Evolutionary conservation across 2,797 vertebrate species (phyloP).

Genomic region (Urocyon cinereoargenteus): DNA sequence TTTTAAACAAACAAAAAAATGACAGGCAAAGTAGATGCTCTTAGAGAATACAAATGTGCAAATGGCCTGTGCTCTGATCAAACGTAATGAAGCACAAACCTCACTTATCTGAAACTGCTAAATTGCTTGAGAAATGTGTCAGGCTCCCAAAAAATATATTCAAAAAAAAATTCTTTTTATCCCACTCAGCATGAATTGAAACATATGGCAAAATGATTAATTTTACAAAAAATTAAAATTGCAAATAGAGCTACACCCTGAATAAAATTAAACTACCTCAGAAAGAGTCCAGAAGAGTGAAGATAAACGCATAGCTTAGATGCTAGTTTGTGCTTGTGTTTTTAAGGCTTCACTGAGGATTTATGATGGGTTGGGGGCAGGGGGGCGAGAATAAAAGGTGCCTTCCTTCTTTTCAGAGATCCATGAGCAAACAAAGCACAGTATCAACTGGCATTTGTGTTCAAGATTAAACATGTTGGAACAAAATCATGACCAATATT

Average conservation of each 20-base stretch:
- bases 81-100: not conserved
- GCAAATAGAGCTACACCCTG: not conserved
- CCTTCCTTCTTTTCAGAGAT: not conserved
- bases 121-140: conserved; percentile 61
- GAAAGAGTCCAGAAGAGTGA: not conserved
- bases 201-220: conserved; percentile 12
- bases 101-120: conserved; percentile 54
- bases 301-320: not conserved
- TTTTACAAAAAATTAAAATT: conserved; percentile 1
- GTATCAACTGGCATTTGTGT: not conserved
- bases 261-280: conserved; percentile 35
- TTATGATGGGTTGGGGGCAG: accelerated
- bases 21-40: conserved; percentile 25
- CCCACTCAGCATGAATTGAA: conserved; percentile 50
- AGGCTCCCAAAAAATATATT: conserved; percentile 33
- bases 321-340: not conserved
- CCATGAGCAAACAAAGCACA: not conserved
- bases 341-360: not conserved
- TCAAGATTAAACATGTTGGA: not conserved
- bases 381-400: not conserved
- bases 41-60: conserved; percentile 31
- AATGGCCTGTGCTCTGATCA: conserved; percentile 31
- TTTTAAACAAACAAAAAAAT: conserved; percentile 71
- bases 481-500: not conserved
- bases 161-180: not conserved